Evolutionary conservation across 2,888 invertebrate genomes (phyloP), one percentile per base, ranked within the genome.

Genomic region (Brenthis hecate): DNA sequence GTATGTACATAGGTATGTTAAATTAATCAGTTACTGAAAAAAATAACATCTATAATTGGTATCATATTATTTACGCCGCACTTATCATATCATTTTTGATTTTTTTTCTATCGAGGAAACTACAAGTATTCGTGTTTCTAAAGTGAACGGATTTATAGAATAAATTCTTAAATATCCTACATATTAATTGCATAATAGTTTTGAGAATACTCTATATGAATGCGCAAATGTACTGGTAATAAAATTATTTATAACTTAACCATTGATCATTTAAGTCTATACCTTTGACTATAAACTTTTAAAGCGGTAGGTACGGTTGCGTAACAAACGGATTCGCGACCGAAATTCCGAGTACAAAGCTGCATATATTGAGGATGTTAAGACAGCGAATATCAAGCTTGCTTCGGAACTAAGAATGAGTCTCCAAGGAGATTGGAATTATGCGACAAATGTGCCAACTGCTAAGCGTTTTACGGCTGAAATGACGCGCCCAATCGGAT

Each of bases 391-490:
- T 88, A 89, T 83, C 85, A 88, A 88, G 81, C 77, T 81, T 43
- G 76, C 71, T 72, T 76, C 75, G 78, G 76, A 77, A 76, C 75
- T 77, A 83, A 69, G 74, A 76, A 77, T 75, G 80, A 84, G 82
- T 82, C 87, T 82, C 85, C 68, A 74, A 83, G 87, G 88, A 85
- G 81, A 75, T 80, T 73, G 79, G 78, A 84, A 90, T 89, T 88
- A 90, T 89, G 81, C 85, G 85, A 84, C 89, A 88, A 88, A 89
- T 90, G 88, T 86, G 88, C 86, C 87, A 89, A 87, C 84, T 86
- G 86, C 81, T 87, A 85, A 91, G 84, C 89, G 89, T 89, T 91
- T 91, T 91, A 91, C 87, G 82, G 84, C 84, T 82, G 81, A 84
- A 88, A 88, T 86, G 89, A 87, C 85, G 86, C 86, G 79, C 80